Evolutionary conservation across 1,140 invertebrate species (phyloP).

Genomic region (Temnothorax curvispinosus): DNA sequence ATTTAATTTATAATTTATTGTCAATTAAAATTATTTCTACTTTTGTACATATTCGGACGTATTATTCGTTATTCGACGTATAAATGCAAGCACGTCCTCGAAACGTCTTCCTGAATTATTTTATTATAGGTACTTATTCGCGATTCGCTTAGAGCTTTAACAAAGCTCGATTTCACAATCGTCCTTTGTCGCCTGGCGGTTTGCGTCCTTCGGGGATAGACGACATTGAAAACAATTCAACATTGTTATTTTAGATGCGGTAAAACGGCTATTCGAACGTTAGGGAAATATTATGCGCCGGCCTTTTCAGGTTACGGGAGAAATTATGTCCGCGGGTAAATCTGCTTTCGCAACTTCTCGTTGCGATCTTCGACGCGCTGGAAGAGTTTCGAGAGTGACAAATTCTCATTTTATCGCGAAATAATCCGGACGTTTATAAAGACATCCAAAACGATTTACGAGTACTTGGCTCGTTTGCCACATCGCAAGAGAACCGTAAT

Average conservation of each 20-base stretch:
- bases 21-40: neutral
- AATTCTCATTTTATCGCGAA: neutral
- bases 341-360: too few relatives aligned
- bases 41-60: neutral
- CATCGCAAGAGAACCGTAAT: neutral
- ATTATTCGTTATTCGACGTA: neutral
- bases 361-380: neutral
- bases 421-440: slow-evolving; percentile 22
- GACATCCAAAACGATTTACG: neutral
- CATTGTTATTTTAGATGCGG: slow-evolving; percentile 36
- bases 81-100: neutral
- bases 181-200: neutral
- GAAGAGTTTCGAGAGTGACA: neutral
- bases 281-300: slow-evolving; percentile 24
- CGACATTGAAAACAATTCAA: slow-evolving; percentile 2
- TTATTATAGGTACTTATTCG: neutral
- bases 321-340: neutral
- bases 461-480: neutral
- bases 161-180: neutral
- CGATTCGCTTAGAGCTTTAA: neutral
- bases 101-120: neutral
- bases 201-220: slow-evolving; percentile 4
- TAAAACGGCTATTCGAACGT: slow-evolving; percentile 2
- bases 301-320: neutral
- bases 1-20: neutral